Evolutionary conservation across 2,888 invertebrate species (phyloP), one percentile per base, ranked within the genome.

Genomic region (Megalurothrips usitatus): DNA sequence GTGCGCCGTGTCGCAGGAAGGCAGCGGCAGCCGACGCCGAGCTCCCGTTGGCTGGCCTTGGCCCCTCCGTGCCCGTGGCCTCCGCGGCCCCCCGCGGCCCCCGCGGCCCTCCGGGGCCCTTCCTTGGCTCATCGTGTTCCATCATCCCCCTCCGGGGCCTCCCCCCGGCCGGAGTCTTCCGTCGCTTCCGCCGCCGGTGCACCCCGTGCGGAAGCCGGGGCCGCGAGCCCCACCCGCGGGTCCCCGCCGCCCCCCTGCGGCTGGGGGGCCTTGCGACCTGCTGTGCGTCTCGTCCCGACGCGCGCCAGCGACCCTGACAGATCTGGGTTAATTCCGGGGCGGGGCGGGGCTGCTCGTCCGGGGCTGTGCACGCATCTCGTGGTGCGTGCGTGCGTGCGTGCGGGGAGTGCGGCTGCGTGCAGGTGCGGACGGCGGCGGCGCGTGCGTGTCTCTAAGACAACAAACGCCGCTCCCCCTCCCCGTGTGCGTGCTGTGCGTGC

Each of bases 291-390:
- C 68, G 68, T 11, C 19, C n/a, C 63, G 63, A 12, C 23, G 8
- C 52, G 52, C 52, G 52, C 68, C 26, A 26, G 10, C 12, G 23
- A 12, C 12, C 68, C 68, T 75, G 68, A 75, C 68, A 75, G 68
- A 75, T 75, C 68, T 75, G 68, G 68, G 68, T 75, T 75, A 75
- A 26, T 75, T 26, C 68, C 23, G 23, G 23, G 26, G 68, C 52
- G 52, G 52, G 52, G 52, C 14, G 58, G 19, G 58, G 19, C 58
- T 43, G 34, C 34, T 43, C 34, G 1, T 0, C 58, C 14, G 58
- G 58, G 58, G 17, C 58, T 12, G 52, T 52, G 52, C 19, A 19
- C 52, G 52, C 52, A 49, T 12, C 52, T 52, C 52, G 52, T 17
- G 14, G 17, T 52, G 58, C 58, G 58, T 52, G 52, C 52, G 14